These are phyloP conservation scores for Palythoa grandis DNA, from an alignment of 92 coral and sea anemone genomes.

Conservation along the genomic window DNA sequence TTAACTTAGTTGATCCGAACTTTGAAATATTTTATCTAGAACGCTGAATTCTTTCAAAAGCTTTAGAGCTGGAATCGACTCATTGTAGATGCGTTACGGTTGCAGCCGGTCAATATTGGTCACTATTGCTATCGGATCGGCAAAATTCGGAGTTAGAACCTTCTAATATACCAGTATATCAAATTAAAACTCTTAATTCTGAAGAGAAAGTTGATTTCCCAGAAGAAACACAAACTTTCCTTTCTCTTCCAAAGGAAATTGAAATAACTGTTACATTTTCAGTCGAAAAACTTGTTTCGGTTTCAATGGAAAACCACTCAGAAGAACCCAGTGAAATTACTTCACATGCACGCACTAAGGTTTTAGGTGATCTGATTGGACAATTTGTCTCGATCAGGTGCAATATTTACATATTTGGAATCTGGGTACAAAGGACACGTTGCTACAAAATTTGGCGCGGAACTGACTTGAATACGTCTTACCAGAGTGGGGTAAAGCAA, in stretches of 20 bases:
- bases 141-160: too few species aligned
- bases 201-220: background rate
- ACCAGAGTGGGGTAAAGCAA: constrained; percentile 24
- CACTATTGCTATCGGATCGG: too few species aligned
- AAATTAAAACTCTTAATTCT: background rate
- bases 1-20: background rate
- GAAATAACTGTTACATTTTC: background rate
- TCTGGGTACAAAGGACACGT: constrained; percentile 18
- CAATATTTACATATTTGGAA: constrained; percentile 2
- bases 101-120: too few species aligned
- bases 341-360: constrained; percentile 22
- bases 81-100: too few species aligned
- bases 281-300: constrained; percentile 15
- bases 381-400: constrained; percentile 32
- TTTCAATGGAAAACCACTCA: background rate
- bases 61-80: too few species aligned
- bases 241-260: background rate
- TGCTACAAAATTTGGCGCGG: constrained; percentile 25
- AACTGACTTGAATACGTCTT: constrained; percentile 14
- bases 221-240: background rate
- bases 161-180: too few species aligned
- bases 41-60: too few species aligned
- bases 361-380: constrained; percentile 26
- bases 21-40: too few species aligned
- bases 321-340: constrained; percentile 37